phyloP scores from a whole-genome alignment of 2,113 vertebrate species.

The Onychostoma macrolepis region DNA sequence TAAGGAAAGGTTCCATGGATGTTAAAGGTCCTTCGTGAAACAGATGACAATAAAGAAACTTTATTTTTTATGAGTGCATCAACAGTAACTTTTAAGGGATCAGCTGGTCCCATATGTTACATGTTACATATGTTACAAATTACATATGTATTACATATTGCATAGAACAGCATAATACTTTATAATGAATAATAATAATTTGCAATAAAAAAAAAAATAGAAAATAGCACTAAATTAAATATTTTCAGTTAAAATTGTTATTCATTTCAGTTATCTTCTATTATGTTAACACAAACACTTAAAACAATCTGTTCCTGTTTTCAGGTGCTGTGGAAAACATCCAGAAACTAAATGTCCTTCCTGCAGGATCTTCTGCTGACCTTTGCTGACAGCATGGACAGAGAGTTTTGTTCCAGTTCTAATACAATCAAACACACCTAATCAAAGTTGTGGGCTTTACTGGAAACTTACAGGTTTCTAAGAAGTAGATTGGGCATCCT shows the following conservation, averaged over 20 bases:
- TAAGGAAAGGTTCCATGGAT: too few relatives aligned
- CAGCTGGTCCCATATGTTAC: too few relatives aligned
- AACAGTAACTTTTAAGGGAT: too few relatives aligned
- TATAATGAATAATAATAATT: background rate
- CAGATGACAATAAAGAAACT: too few relatives aligned
- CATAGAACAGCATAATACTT: background rate
- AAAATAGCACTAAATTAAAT: too few relatives aligned
- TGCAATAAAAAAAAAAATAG: too few relatives aligned
- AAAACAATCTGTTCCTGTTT: background rate
- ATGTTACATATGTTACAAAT: background rate
- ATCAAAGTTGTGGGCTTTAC: background rate
- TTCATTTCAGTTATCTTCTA: background rate
- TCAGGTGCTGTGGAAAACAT: background rate
- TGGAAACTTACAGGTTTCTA: background rate
- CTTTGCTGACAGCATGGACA: background rate
- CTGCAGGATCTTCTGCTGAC: background rate
- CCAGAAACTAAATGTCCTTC: background rate
- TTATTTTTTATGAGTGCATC: too few relatives aligned
- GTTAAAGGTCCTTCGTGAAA: too few relatives aligned
- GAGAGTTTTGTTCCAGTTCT: background rate
- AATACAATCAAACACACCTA: background rate
- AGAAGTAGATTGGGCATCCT: background rate
- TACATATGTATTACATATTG: background rate
- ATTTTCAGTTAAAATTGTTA: too few relatives aligned
- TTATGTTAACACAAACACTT: background rate